Conservation (phyloP, 2,797 vertebrate species). For the Sparidentex hasta region DNA sequence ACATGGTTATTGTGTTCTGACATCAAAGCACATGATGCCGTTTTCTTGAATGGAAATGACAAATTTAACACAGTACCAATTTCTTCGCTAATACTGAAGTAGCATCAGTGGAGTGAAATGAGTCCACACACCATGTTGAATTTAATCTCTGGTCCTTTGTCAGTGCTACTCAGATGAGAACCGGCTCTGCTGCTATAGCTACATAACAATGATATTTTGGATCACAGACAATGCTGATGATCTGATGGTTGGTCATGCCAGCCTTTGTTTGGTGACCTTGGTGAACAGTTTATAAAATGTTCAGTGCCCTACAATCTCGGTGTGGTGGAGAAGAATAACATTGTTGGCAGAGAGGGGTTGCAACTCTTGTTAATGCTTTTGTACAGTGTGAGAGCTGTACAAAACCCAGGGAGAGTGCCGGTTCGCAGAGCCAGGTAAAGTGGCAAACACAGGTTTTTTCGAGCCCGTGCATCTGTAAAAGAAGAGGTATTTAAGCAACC, state of each 20-base stretch:
- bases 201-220: background rate
- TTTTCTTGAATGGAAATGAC: slow-evolving; percentile 18
- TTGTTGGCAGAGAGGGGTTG: background rate
- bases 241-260: slow-evolving; percentile 4
- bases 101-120: background rate
- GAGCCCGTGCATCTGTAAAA: slow-evolving; percentile 6
- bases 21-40: slow-evolving; percentile 18
- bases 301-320: background rate
- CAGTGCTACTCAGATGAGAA: slow-evolving; percentile 2
- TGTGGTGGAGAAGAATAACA: background rate
- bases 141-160: slow-evolving; percentile 42
- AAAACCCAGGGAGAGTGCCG: background rate
- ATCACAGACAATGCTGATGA: background rate
- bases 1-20: slow-evolving; percentile 22
- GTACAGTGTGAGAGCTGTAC: slow-evolving; percentile 9
- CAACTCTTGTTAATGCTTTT: background rate
- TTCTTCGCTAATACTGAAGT: background rate
- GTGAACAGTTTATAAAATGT: background rate
- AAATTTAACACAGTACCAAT: slow-evolving; percentile 22
- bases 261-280: background rate
- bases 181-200: background rate
- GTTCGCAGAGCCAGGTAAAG: slow-evolving; percentile 29
- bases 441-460: slow-evolving; percentile 27
- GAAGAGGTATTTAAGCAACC: background rate
- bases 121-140: background rate